Conservation (phyloP, 1,140 invertebrate species). For the Physella acuta region DNA sequence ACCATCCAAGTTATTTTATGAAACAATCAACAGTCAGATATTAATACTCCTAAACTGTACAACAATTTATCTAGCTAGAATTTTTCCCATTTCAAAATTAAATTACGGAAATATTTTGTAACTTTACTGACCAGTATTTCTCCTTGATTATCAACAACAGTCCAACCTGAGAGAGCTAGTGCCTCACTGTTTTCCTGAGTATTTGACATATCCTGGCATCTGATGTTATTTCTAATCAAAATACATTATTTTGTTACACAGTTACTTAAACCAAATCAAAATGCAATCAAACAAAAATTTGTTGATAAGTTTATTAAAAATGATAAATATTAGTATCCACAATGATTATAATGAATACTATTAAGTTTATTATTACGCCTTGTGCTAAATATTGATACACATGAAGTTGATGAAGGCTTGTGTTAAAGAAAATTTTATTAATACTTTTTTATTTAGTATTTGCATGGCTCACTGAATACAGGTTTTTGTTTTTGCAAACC, state of each 20-base stretch:
- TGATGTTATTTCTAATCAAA: background rate
- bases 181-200: background rate
- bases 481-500: no score
- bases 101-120: no score
- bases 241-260: background rate
- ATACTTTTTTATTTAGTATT: no score
- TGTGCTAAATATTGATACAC: background rate
- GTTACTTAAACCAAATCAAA: background rate
- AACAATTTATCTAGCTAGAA: no score
- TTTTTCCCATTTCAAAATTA: no score
- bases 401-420: no score
- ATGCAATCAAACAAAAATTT: background rate
- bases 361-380: background rate
- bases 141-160: constrained; percentile 17
- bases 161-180: background rate
- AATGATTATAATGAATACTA: background rate
- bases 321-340: background rate
- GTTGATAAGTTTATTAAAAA: background rate
- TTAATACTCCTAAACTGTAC: no score
- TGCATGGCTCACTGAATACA: no score
- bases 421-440: no score
- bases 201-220: constrained; percentile 12
- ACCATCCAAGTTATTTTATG: no score
- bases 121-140: constrained; percentile 16
- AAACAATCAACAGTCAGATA: no score